Evolutionary conservation across 2,113 vertebrate genomes (phyloP).

Genomic region (Geococcyx californianus): DNA sequence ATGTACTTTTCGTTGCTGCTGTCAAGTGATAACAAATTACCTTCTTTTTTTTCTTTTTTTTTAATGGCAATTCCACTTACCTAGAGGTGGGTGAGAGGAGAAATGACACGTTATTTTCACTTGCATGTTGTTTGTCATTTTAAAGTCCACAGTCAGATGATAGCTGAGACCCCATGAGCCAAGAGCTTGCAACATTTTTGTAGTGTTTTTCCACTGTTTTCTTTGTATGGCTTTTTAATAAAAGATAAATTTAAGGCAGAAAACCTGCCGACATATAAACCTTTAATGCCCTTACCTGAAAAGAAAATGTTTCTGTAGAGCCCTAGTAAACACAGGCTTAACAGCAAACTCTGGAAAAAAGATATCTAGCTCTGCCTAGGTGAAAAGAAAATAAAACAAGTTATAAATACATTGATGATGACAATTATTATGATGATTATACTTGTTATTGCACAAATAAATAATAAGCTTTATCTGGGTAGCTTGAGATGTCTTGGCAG

Average conservation of each 20-base stretch:
- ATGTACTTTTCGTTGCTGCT: slow-evolving; percentile 29
- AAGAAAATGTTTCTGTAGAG: background rate
- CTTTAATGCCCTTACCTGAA: background rate
- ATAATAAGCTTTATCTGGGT: background rate
- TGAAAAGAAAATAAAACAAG: background rate
- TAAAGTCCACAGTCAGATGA: background rate
- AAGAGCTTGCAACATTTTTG: background rate
- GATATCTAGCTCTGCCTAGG: background rate
- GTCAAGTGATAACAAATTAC: slow-evolving; percentile 35
- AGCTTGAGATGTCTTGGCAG: background rate
- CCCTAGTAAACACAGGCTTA: background rate
- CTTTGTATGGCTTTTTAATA: background rate
- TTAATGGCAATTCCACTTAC: slow-evolving; percentile 15
- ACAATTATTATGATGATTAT: background rate
- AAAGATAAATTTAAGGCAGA: background rate
- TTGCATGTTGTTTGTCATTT: slow-evolving; percentile 1
- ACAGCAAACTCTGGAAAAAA: background rate
- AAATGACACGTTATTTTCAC: slow-evolving; percentile 19
- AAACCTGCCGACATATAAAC: background rate
- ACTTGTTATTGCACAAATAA: background rate
- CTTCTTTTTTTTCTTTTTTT: background rate
- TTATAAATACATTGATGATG: background rate
- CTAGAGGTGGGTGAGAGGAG: background rate
- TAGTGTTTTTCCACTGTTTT: background rate
- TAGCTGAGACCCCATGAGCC: background rate